Evolutionary conservation across 2,113 vertebrate species (phyloP), one percentile per base, ranked within the genome.

Genomic region (Gadus macrocephalus): DNA sequence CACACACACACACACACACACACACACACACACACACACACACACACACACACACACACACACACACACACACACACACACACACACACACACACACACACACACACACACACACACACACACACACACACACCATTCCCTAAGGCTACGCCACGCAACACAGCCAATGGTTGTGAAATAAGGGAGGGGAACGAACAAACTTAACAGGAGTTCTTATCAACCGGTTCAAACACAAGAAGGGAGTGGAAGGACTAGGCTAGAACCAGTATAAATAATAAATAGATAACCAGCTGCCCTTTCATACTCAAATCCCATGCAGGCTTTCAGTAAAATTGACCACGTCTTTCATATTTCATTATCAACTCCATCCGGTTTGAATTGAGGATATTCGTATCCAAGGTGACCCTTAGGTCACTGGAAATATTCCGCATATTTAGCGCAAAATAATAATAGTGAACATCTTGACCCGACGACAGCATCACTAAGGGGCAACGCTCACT

Each of bases 1-100:
- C 77, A 88, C 84, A 88, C 77, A 89, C 82, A 15, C 49, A 75
- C 73, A 82, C 68, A 79, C 42, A 53, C 62, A 25, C 65, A 14
- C 73, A 82, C 68, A 79, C 49, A 53, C 62, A 25, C 65, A 14
- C 75, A 74, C 72, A 20, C 73, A 82, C 68, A 79, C 49, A 53
- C 62, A 25, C 65, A 14, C 75, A 74, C 72, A 75, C 73, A 82
- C 68, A 79, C 42, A 53, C 62, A 25, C 65, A 25, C 25, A 25
- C 25, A 25, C 25, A 25, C 14, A 64, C 62, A 42, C 77, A 88
- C 84, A 88, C 77, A 89, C 82, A 15, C 49, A 75, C 73, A 82
- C 68, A 79, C 42, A 53, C 62, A 25, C 65, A 14, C 20, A 20
- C 20, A 20, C 20, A 20, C 20, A 20, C 20, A 20, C 20, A 20